Evolutionary conservation across 92 coral and sea anemone genomes (phyloP).

Genomic region (Pocillopora grandis): DNA sequence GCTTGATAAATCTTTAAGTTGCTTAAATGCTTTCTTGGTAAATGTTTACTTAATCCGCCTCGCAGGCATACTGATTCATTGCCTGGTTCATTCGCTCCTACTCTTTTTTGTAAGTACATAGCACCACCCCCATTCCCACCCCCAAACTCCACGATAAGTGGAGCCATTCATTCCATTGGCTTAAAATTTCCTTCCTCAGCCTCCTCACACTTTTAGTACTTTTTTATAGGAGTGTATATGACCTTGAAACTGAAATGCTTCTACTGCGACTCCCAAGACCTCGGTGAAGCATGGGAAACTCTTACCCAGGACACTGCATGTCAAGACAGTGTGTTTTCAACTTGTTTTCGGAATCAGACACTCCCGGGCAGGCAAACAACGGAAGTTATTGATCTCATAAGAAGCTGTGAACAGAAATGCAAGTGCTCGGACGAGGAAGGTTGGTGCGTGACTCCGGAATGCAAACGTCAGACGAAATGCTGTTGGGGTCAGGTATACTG

Average conservation of each 20-base stretch:
- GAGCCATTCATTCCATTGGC: neutral
- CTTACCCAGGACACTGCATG: constrained; percentile 68
- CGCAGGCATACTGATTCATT: no score
- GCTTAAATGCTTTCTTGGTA: neutral
- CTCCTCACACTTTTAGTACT: neutral
- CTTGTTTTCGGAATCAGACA: constrained; percentile 80
- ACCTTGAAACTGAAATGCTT: constrained; percentile 77
- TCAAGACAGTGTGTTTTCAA: constrained; percentile 69
- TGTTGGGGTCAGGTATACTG: constrained; percentile 82
- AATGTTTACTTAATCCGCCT: neutral
- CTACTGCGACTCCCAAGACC: constrained; percentile 79
- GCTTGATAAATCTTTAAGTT: neutral
- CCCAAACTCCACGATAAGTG: no score
- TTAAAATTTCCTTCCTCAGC: neutral
- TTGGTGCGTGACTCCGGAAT: constrained; percentile 71
- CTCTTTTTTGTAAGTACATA: no score
- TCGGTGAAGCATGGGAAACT: constrained; percentile 67
- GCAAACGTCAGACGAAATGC: constrained; percentile 60
- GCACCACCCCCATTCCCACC: no score
- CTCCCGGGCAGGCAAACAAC: constrained; percentile 72
- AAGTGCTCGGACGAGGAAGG: constrained; percentile 77
- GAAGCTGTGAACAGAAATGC: constrained; percentile 66
- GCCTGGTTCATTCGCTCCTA: no score
- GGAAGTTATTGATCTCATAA: constrained; percentile 73
- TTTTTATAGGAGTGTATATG: constrained; percentile 58